phyloP scores from a whole-genome alignment of 2,888 invertebrate species.

The Drosophila phalerata region DNA sequence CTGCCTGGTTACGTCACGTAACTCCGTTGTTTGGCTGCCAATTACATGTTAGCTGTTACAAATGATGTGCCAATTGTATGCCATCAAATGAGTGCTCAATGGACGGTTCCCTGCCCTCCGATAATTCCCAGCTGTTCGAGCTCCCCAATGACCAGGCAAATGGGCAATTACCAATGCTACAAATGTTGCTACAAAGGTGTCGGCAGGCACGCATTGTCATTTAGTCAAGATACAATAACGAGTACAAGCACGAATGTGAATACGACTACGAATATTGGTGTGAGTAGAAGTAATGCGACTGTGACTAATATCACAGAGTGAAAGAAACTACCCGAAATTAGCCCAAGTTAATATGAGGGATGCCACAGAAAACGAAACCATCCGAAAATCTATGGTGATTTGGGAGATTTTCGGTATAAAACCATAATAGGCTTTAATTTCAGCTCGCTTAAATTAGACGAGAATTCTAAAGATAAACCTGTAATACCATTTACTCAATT shows the following conservation, averaged over 20 bases:
- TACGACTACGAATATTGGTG: constrained; percentile 2
- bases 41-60: constrained; percentile 49
- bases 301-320: constrained; percentile 8
- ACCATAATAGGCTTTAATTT: too few relatives aligned
- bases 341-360: too few relatives aligned
- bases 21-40: constrained; percentile 26
- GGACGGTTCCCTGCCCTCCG: background rate
- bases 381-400: too few relatives aligned
- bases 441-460: background rate
- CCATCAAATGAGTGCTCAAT: constrained; percentile 44
- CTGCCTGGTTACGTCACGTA: constrained; percentile 51
- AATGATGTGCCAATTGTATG: constrained; percentile 72
- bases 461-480: background rate
- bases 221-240: constrained; percentile 38
- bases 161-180: constrained; percentile 69
- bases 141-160: constrained; percentile 43
- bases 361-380: too few relatives aligned
- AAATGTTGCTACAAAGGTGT: constrained; percentile 65
- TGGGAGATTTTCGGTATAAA: too few relatives aligned
- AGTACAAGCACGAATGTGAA: constrained; percentile 27
- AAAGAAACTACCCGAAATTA: background rate
- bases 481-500: background rate
- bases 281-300: constrained; percentile 26
- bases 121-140: background rate
- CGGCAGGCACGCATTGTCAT: constrained; percentile 75